phyloP scores from a whole-genome alignment of 2,797 vertebrate genomes.

The Myotis findleyi region DNA sequence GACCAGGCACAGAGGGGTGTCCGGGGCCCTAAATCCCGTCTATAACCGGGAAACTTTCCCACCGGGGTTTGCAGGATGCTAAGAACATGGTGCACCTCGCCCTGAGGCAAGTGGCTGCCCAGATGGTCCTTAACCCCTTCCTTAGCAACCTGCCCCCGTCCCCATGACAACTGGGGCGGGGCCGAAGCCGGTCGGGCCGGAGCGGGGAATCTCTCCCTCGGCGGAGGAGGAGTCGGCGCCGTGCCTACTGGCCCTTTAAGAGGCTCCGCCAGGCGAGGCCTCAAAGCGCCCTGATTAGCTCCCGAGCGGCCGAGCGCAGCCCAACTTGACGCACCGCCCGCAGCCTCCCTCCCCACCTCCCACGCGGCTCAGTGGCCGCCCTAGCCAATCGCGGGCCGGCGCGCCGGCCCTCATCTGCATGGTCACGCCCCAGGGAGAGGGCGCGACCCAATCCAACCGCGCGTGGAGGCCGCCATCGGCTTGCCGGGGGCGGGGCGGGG shows the following conservation, averaged over 20 bases:
- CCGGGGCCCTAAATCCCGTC: not conserved
- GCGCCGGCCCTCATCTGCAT: slow-evolving; percentile 71
- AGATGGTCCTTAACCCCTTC: not conserved
- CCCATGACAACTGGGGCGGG: slow-evolving; percentile 41
- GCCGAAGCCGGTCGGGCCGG: not conserved
- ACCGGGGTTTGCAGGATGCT: no score
- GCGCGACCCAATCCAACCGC: not conserved
- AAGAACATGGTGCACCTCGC: not conserved
- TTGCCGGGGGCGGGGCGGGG: slow-evolving; percentile 42
- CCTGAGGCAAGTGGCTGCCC: not conserved
- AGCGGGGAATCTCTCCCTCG: not conserved
- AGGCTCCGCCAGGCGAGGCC: slow-evolving; percentile 10
- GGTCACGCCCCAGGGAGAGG: not conserved
- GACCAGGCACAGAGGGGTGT: not conserved
- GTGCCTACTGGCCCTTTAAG: slow-evolving; percentile 71
- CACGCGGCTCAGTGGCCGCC: not conserved
- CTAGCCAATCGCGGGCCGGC: slow-evolving; percentile 64
- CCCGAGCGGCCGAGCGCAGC: slow-evolving; percentile 71
- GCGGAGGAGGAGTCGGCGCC: not conserved
- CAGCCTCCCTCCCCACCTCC: slow-evolving; percentile 35
- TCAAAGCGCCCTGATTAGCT: slow-evolving; percentile 59
- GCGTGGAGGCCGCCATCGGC: not conserved
- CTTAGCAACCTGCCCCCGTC: not conserved
- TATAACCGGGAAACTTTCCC: not conserved
- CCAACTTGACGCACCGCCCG: slow-evolving; percentile 80